Evolutionary conservation across 37 sponge, comb jelly and placozoan species (phyloP).

Genomic region (Spongia lamella): DNA sequence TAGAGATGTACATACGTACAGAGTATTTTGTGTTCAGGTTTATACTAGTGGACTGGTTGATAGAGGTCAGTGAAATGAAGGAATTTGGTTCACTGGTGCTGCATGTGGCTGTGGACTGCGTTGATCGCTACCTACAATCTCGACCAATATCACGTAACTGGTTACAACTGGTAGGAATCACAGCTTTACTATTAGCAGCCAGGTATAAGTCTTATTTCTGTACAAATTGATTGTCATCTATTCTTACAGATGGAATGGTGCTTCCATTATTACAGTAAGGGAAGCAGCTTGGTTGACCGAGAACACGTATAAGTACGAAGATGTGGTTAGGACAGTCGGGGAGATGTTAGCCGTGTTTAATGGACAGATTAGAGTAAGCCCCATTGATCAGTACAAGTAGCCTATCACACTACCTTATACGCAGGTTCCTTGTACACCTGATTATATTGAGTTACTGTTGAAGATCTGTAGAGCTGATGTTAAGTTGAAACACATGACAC

Average conservation of each 20-base stretch:
- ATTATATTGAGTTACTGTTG: slow-evolving; percentile 63
- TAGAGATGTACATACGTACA: not conserved
- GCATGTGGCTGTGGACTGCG: slow-evolving; percentile 63
- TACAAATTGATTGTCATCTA: too few relatives aligned
- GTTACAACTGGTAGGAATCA: slow-evolving; percentile 79
- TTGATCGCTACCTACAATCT: slow-evolving; percentile 63
- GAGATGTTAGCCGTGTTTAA: slow-evolving; percentile 61
- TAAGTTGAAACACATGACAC: slow-evolving; percentile 29
- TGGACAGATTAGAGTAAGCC: slow-evolving; percentile 61
- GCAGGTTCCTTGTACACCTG: slow-evolving; percentile 37
- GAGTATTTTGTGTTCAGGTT: slow-evolving; percentile 52
- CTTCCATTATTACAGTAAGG: slow-evolving; percentile 59
- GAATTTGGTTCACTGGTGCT: slow-evolving; percentile 48
- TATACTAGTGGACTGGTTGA: slow-evolving; percentile 87
- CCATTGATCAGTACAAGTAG: not conserved
- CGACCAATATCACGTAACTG: slow-evolving; percentile 26
- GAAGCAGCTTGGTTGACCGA: slow-evolving; percentile 89
- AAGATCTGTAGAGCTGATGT: slow-evolving; percentile 13
- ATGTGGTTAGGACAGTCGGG: slow-evolving; percentile 84
- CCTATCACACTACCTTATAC: not conserved
- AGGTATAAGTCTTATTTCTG: slow-evolving; percentile 6
- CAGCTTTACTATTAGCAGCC: slow-evolving; percentile 70
- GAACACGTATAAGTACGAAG: slow-evolving; percentile 74
- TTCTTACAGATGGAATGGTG: slow-evolving; percentile 45
- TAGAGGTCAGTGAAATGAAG: slow-evolving; percentile 85